These are phyloP conservation scores for Caenorhabditis macrosperma DNA, from an alignment of 2,888 invertebrate genomes.

Conservation along the genomic window DNA sequence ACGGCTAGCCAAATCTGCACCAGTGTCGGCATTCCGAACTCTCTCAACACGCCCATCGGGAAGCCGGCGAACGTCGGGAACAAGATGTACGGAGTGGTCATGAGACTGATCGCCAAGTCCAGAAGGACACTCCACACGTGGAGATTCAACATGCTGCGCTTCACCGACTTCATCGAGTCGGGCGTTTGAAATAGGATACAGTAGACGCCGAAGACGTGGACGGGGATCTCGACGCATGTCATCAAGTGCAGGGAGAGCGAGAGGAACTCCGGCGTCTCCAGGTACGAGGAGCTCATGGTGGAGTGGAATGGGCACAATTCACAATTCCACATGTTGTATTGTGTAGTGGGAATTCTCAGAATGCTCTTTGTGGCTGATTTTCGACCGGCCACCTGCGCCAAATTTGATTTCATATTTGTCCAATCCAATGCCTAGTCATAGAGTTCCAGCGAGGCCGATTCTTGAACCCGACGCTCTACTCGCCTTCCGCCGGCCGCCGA, in stretches of 20 bases:
- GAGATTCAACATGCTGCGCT: conserved; percentile 16
- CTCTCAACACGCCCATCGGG: not conserved
- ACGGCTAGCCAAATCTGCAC: conserved; percentile 3
- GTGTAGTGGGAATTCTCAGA: no score
- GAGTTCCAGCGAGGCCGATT: no score
- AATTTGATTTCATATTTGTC: no score
- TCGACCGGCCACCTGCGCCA: no score
- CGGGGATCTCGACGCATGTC: not conserved
- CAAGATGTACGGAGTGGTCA: conserved; percentile 3
- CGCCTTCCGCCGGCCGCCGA: no score
- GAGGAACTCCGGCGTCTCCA: not conserved
- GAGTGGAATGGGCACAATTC: no score
- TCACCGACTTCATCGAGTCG: conserved; percentile 20
- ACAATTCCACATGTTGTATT: no score
- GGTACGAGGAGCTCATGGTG: no score
- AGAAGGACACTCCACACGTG: conserved; percentile 17
- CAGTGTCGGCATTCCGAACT: not conserved
- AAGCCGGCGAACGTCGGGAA: conserved; percentile 1
- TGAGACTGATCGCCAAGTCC: not conserved
- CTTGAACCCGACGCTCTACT: no score
- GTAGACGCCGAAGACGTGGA: conserved; percentile 14
- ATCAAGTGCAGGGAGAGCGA: not conserved
- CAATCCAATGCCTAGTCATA: no score
- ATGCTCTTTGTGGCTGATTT: no score
- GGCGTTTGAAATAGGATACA: conserved; percentile 43